Evolutionary conservation across 1,140 invertebrate genomes (phyloP), one percentile per base, ranked within the genome.

Genomic region (Aphis gossypii): DNA sequence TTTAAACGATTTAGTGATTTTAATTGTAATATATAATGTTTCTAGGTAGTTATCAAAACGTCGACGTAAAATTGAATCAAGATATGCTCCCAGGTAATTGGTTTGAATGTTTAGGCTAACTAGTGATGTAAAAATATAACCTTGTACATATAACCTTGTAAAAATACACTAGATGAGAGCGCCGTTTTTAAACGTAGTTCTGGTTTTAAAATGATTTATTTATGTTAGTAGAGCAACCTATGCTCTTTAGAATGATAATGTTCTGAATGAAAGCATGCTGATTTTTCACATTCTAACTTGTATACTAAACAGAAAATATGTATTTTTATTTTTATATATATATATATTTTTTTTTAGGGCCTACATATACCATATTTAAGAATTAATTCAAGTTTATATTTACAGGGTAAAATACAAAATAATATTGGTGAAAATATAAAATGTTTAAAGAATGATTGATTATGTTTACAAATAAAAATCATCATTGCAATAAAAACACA

Each of bases 1-100:
- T 51, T n/a, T 89, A 89, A 89, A 56, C 1, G 4, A 89, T 56
- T 56, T 89, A 38, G 88, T 56, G 38, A 56, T 56, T 89, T 48
- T 89, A 89, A 90, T 90, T 90, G 54, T 90, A 90, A 38, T 60
- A 84, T 93, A 93, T 93, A 84, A 84, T 93, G 68, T 84, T 93
- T 93, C n/a, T 93, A 93, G 92, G 92, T 93, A 93, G 82, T 93
- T 86, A 93, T 93, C 82, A 93, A 93, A 84, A 93, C 82, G 82
- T 51, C 68, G 76, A 41, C 68, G 35, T 84, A 54, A 93, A 86
- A 93, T 83, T 38, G 76, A 93, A 54, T 84, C 76, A 38, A 93
- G 92, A 54, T 44, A 51, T 83, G 38, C 48, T 93, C 23, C 82
- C 92, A 93, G 92, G 92, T 93, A 93, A 93, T 93, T 82, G 92